Evolutionary conservation across 1,140 invertebrate genomes (phyloP).

Genomic region (Trachymyrmex septentrionalis): DNA sequence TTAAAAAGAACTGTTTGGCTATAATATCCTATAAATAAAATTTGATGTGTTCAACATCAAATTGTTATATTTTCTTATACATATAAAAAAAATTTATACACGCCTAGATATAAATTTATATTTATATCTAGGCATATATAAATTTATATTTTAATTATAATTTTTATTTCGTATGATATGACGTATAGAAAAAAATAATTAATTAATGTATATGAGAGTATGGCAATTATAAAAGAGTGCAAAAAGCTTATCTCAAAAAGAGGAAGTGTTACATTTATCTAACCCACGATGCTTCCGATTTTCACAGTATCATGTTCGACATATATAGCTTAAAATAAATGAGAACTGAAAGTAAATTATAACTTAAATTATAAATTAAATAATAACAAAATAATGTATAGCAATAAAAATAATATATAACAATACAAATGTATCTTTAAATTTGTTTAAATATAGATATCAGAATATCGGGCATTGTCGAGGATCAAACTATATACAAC

Average conservation of each 20-base stretch:
- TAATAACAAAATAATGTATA: constrained; percentile 4
- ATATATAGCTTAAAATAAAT: background rate
- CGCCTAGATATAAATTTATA: too few species aligned
- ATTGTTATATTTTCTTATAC: background rate
- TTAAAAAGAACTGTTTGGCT: background rate
- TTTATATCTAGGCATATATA: too few species aligned
- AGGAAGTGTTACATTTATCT: constrained; percentile 40
- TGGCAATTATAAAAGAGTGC: background rate
- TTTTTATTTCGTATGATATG: background rate
- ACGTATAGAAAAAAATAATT: background rate
- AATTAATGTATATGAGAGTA: too few species aligned
- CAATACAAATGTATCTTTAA: constrained; percentile 6
- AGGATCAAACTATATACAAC: background rate
- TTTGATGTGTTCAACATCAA: background rate
- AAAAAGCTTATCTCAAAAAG: constrained; percentile 29
- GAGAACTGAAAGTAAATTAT: background rate
- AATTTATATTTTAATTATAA: constrained; percentile 2
- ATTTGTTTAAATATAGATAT: constrained; percentile 39
- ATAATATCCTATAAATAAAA: background rate
- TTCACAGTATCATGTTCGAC: background rate
- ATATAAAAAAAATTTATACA: background rate
- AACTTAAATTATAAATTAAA: too few species aligned
- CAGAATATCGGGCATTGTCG: background rate
- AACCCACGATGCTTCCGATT: constrained; percentile 17
- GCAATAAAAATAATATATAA: too few species aligned